Percentiles rank a stretch among this genome's conserved stretches.
phyloP scores from a whole-genome alignment of 2,888 invertebrate genomes.

The Caenorhabditis wallacei region DNA sequence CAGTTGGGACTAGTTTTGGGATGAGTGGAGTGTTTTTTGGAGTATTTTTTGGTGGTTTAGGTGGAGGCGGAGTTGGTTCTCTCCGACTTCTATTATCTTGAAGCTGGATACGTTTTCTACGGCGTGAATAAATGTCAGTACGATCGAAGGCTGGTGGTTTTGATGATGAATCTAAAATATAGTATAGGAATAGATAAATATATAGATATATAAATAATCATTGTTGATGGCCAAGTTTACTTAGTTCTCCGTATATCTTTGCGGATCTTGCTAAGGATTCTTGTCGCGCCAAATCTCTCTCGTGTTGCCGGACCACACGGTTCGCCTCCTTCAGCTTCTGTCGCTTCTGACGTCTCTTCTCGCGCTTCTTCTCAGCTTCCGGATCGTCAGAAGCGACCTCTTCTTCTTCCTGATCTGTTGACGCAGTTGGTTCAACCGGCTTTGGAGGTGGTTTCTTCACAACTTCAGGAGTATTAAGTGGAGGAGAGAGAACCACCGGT shows the following conservation, averaged over 20 bases:
- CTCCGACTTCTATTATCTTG: constrained; percentile 13
- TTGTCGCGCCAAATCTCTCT: constrained; percentile 38
- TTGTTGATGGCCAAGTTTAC: background rate
- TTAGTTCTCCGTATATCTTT: constrained; percentile 12
- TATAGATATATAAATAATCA: too few relatives aligned
- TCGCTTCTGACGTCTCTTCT: constrained; percentile 24
- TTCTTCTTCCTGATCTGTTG: constrained; percentile 15
- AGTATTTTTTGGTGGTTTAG: background rate
- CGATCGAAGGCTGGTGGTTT: constrained; percentile 43
- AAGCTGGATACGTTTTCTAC: constrained; percentile 26
- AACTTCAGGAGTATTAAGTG: background rate
- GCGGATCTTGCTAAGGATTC: constrained; percentile 40
- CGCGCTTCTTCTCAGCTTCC: constrained; percentile 42
- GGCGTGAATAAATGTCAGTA: constrained; percentile 37
- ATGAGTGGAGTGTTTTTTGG: background rate
- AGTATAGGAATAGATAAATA: background rate
- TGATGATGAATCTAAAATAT: background rate
- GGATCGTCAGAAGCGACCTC: constrained; percentile 21
- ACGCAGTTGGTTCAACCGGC: background rate
- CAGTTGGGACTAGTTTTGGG: constrained; percentile 1
- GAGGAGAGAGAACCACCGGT: background rate
- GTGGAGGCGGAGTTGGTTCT: background rate
- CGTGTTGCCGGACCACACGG: constrained; percentile 19
- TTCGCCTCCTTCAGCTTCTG: constrained; percentile 30
- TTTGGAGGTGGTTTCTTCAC: background rate